Evolutionary conservation across 92 coral and sea anemone species (phyloP), one percentile per base, ranked within the genome.

Genomic region (Porites cylindrica): DNA sequence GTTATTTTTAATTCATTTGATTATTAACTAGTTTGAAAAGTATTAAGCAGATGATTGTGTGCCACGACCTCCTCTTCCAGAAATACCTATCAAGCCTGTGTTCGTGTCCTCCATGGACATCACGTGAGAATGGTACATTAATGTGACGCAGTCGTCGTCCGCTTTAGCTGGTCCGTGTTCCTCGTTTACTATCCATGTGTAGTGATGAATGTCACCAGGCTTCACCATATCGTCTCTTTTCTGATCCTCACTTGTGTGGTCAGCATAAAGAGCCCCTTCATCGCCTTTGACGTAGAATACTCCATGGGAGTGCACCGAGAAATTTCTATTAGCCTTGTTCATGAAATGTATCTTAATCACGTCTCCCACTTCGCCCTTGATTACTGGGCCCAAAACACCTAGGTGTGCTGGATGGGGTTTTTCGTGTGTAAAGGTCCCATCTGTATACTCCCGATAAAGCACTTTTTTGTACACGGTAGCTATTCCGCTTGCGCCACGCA

Each of bases 331-430:
- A 11, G 95, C 98, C 70, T 67, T 79, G 80, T 96, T 96, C 79
- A 88, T 96, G 85, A 96, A 96, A 38, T 83, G 89, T 29, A 96
- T 92, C 75, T 77, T 71, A 53, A 96, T 86, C n/a, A 88, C 90
- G 77, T 96, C 98, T 0, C 98, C 98, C 10, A 96, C 95, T 79
- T 96, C 98, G 23, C 92, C 98, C 66, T 90, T 91, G 17, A 96
- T 72, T 29, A 92, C 60, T 65, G 98, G 98, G 5, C 99, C 99
- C 67, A 96, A 83, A 11, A 96, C 62, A n/a, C 99, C 99, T 9
- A 96, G 93, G 81, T 94, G 92, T 21, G 16, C 72, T 6, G 98
- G 96, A 79, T 94, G 99, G 32, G 83, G 76, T 64, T 92, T 96
- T 53, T 87, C 90, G 38, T 51, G 83, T 21, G 51, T 78, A 76